Base-by-base conservation (phyloP, 1,140 invertebrate genomes). In the Sycophila sp. region DNA sequence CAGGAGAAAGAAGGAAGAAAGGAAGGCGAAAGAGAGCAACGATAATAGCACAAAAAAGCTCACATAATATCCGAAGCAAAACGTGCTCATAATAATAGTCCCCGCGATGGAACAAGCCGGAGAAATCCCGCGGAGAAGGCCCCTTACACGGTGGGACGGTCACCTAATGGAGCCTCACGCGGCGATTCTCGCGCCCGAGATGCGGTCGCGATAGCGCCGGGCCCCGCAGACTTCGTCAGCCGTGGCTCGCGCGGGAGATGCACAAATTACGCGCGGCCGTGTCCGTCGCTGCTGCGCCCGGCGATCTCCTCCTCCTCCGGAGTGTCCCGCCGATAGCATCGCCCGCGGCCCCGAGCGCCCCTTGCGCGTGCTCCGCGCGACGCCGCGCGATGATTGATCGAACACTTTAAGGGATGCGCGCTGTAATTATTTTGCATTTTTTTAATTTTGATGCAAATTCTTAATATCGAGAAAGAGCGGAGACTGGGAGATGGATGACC, bases 121-220 rank as follows among this genome's bases (percentile, higher is more conserved):
- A 62, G 22, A 49, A 47, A 51, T 59, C 13, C 22, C 32, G n/a
- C 32, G 36, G 45, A 47, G 45, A 45, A 49, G 26, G 19, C 30
- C 17, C 34, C 40, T 67, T 58, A 59, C 53, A 68, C 4, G 42
- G n/a, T 45, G 17, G 36, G 55, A 38, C 40, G 2, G 17, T 24
- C 45, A 45, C 30, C 56, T 69, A 62, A 62, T 60, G 67, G 56
- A 69, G 56, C 67, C 53, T 62, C 58, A 69, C 58, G 67, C 58
- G 38, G 53, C 65, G 42, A 47, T 49, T 26, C 65, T 58, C 40
- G 65, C 55, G 65, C 55, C 32, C 24, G 56, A 69, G 67, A 69
- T 69, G 45, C 56, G 10, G n/a, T n/a, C n/a, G n/a, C 60, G 67
- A 69, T 69, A 69, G 49, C 38, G 28, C 24, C 26, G 26, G 6